A percentile compares a stretch with the other conserved stretches of the same genome.
These are phyloP conservation scores for Paraplagusia blochii DNA, from an alignment of 2,113 vertebrate genomes.

Conservation along the genomic window DNA sequence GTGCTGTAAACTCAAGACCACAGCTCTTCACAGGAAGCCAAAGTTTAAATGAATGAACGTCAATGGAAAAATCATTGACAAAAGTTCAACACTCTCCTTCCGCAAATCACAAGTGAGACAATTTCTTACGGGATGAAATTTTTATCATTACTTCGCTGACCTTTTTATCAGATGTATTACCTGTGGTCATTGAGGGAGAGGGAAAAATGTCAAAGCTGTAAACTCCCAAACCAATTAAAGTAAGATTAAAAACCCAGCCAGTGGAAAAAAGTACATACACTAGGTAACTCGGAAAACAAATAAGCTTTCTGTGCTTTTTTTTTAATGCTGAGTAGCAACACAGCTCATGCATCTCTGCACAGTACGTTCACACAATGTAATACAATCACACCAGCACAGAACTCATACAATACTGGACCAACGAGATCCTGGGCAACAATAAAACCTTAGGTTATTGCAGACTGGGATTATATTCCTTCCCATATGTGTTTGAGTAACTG, in stretches of 20 bases:
- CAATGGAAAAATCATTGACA: too few species aligned
- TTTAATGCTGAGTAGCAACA: slow-evolving; percentile 9
- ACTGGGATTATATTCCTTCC: not conserved
- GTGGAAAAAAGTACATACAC: not conserved
- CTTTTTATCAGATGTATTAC: slow-evolving; percentile 5
- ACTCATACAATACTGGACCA: not conserved
- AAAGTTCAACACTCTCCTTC: too few species aligned
- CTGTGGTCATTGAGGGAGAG: slow-evolving; percentile 3
- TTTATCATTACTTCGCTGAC: slow-evolving; percentile 16
- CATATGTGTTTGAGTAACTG: slow-evolving; percentile 1
- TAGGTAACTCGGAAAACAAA: slow-evolving; percentile 9
- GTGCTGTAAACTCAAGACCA: too few species aligned
- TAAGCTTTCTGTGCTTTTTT: not conserved
- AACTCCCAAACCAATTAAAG: slow-evolving; percentile 51
- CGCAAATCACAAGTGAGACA: not conserved
- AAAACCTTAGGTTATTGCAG: not conserved
- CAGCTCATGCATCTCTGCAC: not conserved
- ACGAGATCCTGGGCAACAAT: not conserved
- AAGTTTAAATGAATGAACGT: too few species aligned
- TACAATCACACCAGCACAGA: not conserved
- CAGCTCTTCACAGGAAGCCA: too few species aligned
- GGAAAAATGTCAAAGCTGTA: slow-evolving; percentile 5
- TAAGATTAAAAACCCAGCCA: slow-evolving; percentile 43
- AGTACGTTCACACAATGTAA: not conserved
- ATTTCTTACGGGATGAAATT: not conserved